Base-by-base conservation (phyloP, 2,113 vertebrate species). In the Scortum barcoo region DNA sequence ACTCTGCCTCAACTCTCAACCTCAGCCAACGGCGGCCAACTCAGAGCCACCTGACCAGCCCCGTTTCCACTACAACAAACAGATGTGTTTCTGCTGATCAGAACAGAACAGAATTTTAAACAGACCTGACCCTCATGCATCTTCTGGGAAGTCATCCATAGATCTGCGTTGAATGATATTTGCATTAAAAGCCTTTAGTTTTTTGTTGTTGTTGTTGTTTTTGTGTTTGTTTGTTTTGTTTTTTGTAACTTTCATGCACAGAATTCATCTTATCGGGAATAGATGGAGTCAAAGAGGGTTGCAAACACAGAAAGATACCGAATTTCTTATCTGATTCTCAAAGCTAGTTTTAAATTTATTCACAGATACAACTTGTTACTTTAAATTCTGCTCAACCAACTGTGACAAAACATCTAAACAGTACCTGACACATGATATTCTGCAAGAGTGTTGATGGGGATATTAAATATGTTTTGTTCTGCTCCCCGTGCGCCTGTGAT, bases 381-480 rank as follows among this genome's bases (percentile, higher is more conserved):
- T 51, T 46, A 42, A 76, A 80, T 72, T 38, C 6, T 24, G 54
- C 65, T 79, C 68, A 30, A 11, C 69, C 60, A 69, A 80, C 66
- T 72, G 28, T 76, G 48, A 67, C 71, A 61, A 77, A 76, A 61
- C 66, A 75, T 76, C 80, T 44, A 48, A 80, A 81, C 78, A 72
- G n/a, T 58, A 92, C 90, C 89, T 90, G 88, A 92, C 90, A 89
- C 71, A 80, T 75, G 68, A 86, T 81, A 69, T 81, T 86, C 54
- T 48, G 75, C 20, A 14, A 73, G 84, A 77, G 72, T 81, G 88
- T 86, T 89, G 91, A 88, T 85, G 90, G 84, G 85, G 83, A 69
- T 86, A 88, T 91, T 86, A 89, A 92, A 92, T 84, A 86, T 90
- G 89, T 91, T 92, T 92, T 90, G 91, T 85, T 88, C 75, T 81